These are phyloP conservation scores for Danio tinwini DNA, from an alignment of 2,797 vertebrate species.

Conservation along the genomic window DNA sequence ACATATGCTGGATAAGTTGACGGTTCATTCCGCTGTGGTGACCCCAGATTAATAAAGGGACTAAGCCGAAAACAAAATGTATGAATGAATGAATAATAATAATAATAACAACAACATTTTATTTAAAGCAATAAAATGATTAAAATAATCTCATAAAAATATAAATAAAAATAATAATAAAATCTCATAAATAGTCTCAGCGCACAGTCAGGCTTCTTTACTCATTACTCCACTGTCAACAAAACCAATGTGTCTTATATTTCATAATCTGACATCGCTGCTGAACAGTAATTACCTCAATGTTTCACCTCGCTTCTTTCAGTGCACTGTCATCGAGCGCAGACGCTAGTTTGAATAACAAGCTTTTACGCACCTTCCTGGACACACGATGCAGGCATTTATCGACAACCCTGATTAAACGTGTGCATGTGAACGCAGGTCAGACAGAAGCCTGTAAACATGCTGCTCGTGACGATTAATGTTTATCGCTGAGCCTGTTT, in stretches of 20 bases:
- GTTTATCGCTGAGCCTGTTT: background rate
- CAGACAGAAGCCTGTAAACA: conserved; percentile 24
- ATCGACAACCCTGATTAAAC: conserved; percentile 33
- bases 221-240: background rate
- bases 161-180: too few species aligned
- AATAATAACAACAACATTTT: too few species aligned
- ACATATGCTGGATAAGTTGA: too few species aligned
- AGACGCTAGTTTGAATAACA: conserved; percentile 23
- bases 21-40: too few species aligned
- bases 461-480: conserved; percentile 15
- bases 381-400: conserved; percentile 4
- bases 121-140: too few species aligned
- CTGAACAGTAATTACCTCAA: conserved; percentile 31
- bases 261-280: conserved; percentile 16
- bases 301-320: conserved; percentile 24
- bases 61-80: too few species aligned
- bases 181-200: background rate
- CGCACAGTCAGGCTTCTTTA: conserved; percentile 1
- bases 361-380: background rate
- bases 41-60: too few species aligned
- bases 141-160: too few species aligned
- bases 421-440: conserved; percentile 5
- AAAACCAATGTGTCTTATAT: conserved; percentile 14
- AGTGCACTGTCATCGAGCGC: background rate
- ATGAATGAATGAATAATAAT: too few species aligned